Evolutionary conservation across 2,888 invertebrate genomes (phyloP).

Genomic region (Conomelus anceps): DNA sequence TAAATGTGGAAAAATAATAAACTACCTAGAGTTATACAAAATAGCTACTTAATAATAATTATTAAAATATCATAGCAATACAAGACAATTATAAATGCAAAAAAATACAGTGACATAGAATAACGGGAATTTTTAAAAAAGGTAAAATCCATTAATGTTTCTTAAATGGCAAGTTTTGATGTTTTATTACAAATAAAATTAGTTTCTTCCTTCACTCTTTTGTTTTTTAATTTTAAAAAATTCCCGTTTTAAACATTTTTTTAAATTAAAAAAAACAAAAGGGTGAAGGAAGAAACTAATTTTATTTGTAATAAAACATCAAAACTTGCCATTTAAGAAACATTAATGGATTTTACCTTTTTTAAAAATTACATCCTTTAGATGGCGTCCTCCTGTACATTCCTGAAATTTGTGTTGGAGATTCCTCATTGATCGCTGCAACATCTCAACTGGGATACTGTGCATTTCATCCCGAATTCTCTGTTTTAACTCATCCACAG

Average conservation of each 20-base stretch:
- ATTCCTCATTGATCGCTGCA: background rate
- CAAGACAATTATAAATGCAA: too few relatives aligned
- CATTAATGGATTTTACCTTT: background rate
- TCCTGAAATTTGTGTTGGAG: background rate
- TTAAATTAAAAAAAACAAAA: background rate
- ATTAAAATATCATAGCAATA: too few relatives aligned
- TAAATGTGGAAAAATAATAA: too few relatives aligned
- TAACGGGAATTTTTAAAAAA: background rate
- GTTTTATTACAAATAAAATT: background rate
- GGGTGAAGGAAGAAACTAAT: background rate
- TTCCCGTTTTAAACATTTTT: too few relatives aligned
- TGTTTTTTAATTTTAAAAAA: background rate
- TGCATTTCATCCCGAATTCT: background rate
- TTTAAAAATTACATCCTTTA: background rate
- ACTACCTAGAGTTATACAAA: too few relatives aligned
- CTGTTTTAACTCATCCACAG: background rate
- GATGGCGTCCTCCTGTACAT: background rate
- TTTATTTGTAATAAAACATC: background rate
- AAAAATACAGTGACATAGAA: background rate
- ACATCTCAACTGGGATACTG: conserved; percentile 2
- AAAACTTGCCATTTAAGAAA: background rate
- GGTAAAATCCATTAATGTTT: background rate
- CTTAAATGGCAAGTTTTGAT: too few relatives aligned
- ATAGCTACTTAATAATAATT: too few relatives aligned
- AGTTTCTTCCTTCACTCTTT: background rate